Evolutionary conservation across 2,888 invertebrate species (phyloP).

Genomic region (Drosophila infuscata): DNA sequence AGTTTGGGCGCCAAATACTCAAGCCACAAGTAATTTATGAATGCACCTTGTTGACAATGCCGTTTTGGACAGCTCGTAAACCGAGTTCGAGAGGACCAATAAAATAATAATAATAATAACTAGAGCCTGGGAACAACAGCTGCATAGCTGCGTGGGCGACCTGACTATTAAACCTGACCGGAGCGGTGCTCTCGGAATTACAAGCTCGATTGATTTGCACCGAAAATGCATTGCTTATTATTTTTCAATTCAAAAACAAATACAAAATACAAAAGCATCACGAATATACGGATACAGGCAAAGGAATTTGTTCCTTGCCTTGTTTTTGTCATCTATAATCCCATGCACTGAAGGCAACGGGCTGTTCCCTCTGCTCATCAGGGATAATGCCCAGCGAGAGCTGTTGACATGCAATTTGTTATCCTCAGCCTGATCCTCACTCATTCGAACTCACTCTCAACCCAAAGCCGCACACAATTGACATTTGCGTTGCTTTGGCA

Average conservation of each 20-base stretch:
- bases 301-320: constrained; percentile 18
- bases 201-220: constrained; percentile 78
- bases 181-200: constrained; percentile 52
- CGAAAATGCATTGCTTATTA: constrained; percentile 14
- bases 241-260: constrained; percentile 41
- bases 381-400: constrained; percentile 65
- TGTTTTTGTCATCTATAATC: constrained; percentile 55
- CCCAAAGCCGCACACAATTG: constrained; percentile 66
- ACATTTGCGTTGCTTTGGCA: constrained; percentile 61
- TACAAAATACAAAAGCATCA: constrained; percentile 11
- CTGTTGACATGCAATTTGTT: constrained; percentile 80
- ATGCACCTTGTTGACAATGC: constrained; percentile 71
- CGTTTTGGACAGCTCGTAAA: constrained; percentile 73
- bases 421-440: constrained; percentile 42
- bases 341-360: constrained; percentile 17
- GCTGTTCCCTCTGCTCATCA: constrained; percentile 11
- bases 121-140: constrained; percentile 36
- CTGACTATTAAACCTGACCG: constrained; percentile 9
- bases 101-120: constrained; percentile 48
- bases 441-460: constrained; percentile 25
- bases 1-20: constrained; percentile 61
- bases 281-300: not conserved
- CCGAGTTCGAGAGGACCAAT: constrained; percentile 37
- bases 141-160: constrained; percentile 54
- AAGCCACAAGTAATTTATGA: constrained; percentile 61